Conservation (phyloP, 2,113 vertebrate genomes). For the Callionymus lyra region DNA sequence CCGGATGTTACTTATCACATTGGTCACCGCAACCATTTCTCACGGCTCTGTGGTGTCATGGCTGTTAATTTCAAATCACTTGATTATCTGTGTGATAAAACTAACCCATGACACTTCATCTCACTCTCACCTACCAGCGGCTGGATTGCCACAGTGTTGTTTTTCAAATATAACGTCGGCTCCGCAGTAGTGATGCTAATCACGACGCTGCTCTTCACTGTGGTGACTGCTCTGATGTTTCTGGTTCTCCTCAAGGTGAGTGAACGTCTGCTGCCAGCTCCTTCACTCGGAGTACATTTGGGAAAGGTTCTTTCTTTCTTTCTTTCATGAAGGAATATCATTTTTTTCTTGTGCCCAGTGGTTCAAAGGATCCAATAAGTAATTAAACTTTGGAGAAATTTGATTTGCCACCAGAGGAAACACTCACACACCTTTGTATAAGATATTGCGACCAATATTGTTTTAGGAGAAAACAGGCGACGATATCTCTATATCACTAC, state of each 20-base stretch:
- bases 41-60: slow-evolving; percentile 6
- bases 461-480: too few relatives aligned
- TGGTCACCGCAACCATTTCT: slow-evolving; percentile 12
- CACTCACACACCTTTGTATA: too few relatives aligned
- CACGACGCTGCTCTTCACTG: slow-evolving; percentile 78
- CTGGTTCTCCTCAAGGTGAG: slow-evolving; percentile 79
- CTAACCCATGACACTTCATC: slow-evolving; percentile 39
- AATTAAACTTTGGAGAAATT: too few relatives aligned
- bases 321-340: too few relatives aligned
- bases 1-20: slow-evolving; percentile 1
- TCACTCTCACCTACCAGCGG: slow-evolving; percentile 66
- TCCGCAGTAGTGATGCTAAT: slow-evolving; percentile 87
- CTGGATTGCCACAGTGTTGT: slow-evolving; percentile 77
- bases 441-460: too few relatives aligned
- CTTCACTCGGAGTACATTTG: too few relatives aligned
- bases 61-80: slow-evolving; percentile 4
- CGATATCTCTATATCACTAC: too few relatives aligned
- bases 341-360: too few relatives aligned
- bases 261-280: background rate
- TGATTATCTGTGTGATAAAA: slow-evolving; percentile 16
- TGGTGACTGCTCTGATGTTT: slow-evolving; percentile 70
- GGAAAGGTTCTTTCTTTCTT: too few relatives aligned
- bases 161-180: slow-evolving; percentile 70
- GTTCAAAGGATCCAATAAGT: too few relatives aligned
- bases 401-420: too few relatives aligned